Conservation (phyloP, 2,113 vertebrate species). For the Chinchilla lanigera region DNA sequence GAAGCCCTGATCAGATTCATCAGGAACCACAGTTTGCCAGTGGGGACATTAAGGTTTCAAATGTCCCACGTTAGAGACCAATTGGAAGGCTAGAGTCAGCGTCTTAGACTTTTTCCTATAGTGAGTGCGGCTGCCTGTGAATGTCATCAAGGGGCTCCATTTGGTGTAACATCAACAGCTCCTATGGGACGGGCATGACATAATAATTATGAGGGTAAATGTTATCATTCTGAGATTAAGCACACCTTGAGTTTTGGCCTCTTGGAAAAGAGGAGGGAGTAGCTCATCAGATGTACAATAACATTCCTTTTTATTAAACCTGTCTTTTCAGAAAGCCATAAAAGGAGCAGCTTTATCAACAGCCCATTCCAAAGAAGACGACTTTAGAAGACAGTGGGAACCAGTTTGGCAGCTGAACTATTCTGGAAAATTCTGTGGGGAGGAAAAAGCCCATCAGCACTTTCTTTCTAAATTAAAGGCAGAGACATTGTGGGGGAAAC, state of each 20-base stretch:
- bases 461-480: slow-evolving; percentile 71
- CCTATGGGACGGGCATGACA: too few relatives aligned
- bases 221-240: neutral
- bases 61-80: too few relatives aligned
- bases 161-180: neutral
- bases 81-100: neutral
- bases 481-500: slow-evolving; percentile 41
- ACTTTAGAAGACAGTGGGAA: slow-evolving; percentile 58
- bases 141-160: neutral
- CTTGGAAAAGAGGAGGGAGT: neutral
- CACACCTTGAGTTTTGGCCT: neutral
- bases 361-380: slow-evolving; percentile 47
- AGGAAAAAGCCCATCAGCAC: slow-evolving; percentile 68
- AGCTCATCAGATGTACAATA: slow-evolving; percentile 35
- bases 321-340: slow-evolving; percentile 64
- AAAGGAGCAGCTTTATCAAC: slow-evolving; percentile 63
- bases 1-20: too few relatives aligned
- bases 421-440: slow-evolving; percentile 56
- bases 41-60: neutral
- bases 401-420: slow-evolving; percentile 30
- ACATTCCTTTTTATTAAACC: slow-evolving; percentile 59
- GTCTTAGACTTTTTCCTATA: fast-evolving
- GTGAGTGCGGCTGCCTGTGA: neutral
- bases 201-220: neutral
- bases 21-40: neutral